Evolutionary conservation across 2,113 vertebrate species (phyloP), one percentile per base, ranked within the genome.

Genomic region (Equus quagga): DNA sequence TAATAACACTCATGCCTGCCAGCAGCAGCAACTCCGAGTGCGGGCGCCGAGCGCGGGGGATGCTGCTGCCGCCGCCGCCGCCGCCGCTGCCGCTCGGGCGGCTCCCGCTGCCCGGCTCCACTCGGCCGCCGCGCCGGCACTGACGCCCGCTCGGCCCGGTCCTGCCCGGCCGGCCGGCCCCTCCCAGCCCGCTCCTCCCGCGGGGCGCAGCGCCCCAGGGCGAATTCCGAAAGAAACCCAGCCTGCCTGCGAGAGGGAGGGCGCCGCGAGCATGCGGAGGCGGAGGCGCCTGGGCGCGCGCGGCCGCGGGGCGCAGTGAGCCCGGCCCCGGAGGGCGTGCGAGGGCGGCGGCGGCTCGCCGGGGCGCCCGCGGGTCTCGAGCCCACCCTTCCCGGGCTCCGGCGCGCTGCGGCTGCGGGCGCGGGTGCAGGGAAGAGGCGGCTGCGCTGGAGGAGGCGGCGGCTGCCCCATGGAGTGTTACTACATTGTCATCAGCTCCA

Each of bases 401-500:
- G 7, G 85, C 90, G 70, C 75, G 92, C 89, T 75, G 94, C 92
- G 96, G 95, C 98, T 58, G 98, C 92, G 31, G 97, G 86, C 73
- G 58, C 89, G 11, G 95, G 98, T 95, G 98, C 96, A 78, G 92
- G 98, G 97, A 86, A 93, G 94, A 70, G 60, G 95, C 95, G 72
- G 95, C 98, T 81, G 97, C 76, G 94, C 92, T 17, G 91, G 83
- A 69, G 98, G 98, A 94, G 98, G 93, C 62, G 93, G 96, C 95
- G 81, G 96, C 80, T 97, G 94, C 98, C 98, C 99, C 98, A 99
- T 99, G 99, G 99, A 99, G 99, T 99, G 99, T 99, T 99, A 99
- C 99, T 99, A 99, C 98, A 99, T 99, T 87, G 99, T 99, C 98
- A 99, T 99, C 99, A 99, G 99, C 99, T 99, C 99, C 98, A 99